Evolutionary conservation across 2,113 vertebrate species (phyloP), one percentile per base, ranked within the genome.

Genomic region (Tetrao urogallus): DNA sequence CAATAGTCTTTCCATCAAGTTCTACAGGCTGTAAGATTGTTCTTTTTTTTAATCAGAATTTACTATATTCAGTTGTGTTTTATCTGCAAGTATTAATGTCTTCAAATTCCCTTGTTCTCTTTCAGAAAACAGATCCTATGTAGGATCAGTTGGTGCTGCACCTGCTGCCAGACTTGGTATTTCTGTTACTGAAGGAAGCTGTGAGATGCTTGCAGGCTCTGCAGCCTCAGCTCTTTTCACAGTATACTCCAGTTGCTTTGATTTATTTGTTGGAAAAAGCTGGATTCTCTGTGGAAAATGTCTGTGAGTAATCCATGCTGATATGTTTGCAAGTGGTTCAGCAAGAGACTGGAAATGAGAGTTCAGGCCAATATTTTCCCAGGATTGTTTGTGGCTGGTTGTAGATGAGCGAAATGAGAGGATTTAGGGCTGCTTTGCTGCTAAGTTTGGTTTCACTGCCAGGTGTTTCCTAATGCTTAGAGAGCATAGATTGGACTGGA

Each of bases 321-420:
- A 7, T 58, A 8, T 15, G n/a, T 63, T 92, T 86, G 64, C 57
- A 43, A 60, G 57, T 60, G 77, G 17, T 83, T 74, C 45, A 58
- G 73, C 56, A 48, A 30, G 45, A 86, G 61, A 8, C 65, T 75
- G 78, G 36, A 81, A 86, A 48, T 30, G 30, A 58, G 52, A 74
- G 28, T 5, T 8, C 24, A 82, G 34, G 63, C 20, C 40, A 24
- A 0, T 54, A 1, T 67, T 71, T 81, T 38, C 61, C 50, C 0
- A 1, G 61, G 61, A 38, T 58, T 58, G n/a, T 75, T 67, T 50
- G 57, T 86, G 87, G 30, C 45, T 86, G 84, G 32, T 57, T 79
- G n/a, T 32, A 34, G 89, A 58, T 40, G 57, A 57, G 43, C 52
- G 84, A 64, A 74, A 30, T 61, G 65, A 54, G 13, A 54, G 15